Base-by-base conservation (phyloP, 2,113 vertebrate genomes). In the Emydura subglobosa region DNA sequence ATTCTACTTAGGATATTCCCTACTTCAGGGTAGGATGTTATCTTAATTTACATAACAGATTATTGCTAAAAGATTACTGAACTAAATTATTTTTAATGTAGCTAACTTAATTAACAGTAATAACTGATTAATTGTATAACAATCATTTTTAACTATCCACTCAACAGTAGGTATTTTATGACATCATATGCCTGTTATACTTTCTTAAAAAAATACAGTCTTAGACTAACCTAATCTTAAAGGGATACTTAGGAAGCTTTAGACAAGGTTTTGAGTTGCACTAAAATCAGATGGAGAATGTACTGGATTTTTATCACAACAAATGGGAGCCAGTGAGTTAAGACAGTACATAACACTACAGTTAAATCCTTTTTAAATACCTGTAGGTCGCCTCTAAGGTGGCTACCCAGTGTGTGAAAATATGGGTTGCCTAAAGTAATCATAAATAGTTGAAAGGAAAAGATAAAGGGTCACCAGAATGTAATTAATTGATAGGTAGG, bases 401-500 rank as follows among this genome's bases (percentile, higher is more conserved):
- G 76, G 85, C 22, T 47, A 94, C 42, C 27, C 74, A 24, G 34
- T 91, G 3, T 76, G 22, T 91, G 76, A 17, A 87, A 50, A 24
- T 81, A 12, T 91, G 85, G 81, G 47, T 79, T 94, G 21, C 39
- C 83, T 93, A 24, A 93, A 90, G 44, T 79, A 89, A 59, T 82
- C 87, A 6, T 25, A 72, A 87, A 12, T 78, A 86, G 59, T 53
- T 85, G 74, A 79, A 47, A 90, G n/a, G 59, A 55, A 25, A 89
- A 79, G 34, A 76, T 90, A 55, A 34, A 78, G 14, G 24, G 85
- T 88, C 90, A 24, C 3, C 79, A 59, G 84, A 91, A 39, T 0
- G 0, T 31, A 82, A 1, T 0, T 79, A 79, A 86, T 27, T 50
- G 85, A 61, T 42, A 72, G 61, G 12, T 91, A 61, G 49, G 55